Evolutionary conservation across 1,140 invertebrate species (phyloP).

Genomic region (Ericerus pela): DNA sequence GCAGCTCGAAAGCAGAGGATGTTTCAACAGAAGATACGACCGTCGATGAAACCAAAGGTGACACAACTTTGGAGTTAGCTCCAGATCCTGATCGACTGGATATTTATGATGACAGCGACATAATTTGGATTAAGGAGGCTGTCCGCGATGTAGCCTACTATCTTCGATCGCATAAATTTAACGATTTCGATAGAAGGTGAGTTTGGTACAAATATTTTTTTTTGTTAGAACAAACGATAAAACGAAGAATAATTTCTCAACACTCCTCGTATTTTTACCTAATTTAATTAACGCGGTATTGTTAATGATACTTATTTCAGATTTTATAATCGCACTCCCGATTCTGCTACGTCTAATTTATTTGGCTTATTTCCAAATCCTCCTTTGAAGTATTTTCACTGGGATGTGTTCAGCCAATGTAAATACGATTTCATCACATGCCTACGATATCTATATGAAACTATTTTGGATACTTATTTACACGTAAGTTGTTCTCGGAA

Average conservation of each 20-base stretch:
- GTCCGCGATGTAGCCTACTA: constrained; percentile 39
- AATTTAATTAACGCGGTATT: neutral
- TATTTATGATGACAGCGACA: neutral
- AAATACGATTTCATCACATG: constrained; percentile 36
- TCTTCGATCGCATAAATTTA: constrained; percentile 43
- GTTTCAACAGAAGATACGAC: no score
- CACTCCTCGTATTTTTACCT: neutral
- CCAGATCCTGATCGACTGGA: neutral
- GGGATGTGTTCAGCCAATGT: constrained; percentile 43
- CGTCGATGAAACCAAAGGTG: no score
- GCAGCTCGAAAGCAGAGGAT: no score
- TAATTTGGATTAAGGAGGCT: constrained; percentile 20
- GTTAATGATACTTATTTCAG: neutral
- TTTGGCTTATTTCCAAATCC: constrained; percentile 38
- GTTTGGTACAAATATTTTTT: neutral
- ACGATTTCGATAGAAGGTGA: constrained; percentile 41
- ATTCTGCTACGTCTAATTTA: constrained; percentile 23
- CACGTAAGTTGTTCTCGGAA: constrained; percentile 15
- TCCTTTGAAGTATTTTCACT: constrained; percentile 38
- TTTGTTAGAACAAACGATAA: neutral
- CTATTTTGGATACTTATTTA: constrained; percentile 14
- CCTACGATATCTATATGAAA: constrained; percentile 36
- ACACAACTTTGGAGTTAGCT: no score
- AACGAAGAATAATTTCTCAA: neutral
- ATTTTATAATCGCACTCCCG: neutral